Base-by-base conservation (phyloP, 2,113 vertebrate species). In the Macquaria ambigua region DNA sequence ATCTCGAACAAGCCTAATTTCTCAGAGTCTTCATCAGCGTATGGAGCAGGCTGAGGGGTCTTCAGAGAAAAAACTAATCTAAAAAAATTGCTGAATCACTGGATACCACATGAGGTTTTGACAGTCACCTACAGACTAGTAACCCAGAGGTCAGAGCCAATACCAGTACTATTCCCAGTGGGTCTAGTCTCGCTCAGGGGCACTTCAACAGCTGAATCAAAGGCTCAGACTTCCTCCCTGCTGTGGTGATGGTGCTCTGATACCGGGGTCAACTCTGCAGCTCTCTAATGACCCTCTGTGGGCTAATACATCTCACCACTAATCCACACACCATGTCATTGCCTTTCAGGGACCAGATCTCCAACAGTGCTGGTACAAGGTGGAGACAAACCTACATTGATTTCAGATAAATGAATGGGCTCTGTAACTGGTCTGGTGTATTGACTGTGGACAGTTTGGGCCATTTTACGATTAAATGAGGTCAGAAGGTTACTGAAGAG, bases 401-500 rank as follows among this genome's bases (percentile, higher is more conserved):
- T 80, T 89, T 72, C 14, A 50, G 71, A 70, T 76, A 34, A 71
- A 50, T 56, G 71, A 79, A 64, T 46, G 5, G 15, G 41, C 6
- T 58, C 20, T 34, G 23, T 7, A 53, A 74, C 18, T 62, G 39
- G n/a, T 3, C 21, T 43, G 50, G 18, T 25, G 43, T 39, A 69
- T 50, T 7, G 16, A 77, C n/a, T 52, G 28, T 8, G 46, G 28
- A 46, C 8, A 23, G 21, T 53, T 39, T 41, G 16, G 2, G 39
- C 43, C 5, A 50, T 74, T 53, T 34, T n/a, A 16, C 50, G 56
- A 79, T 76, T 41, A 21, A 76, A 14, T 6, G 46, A 70, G 79
- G 79, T 82, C 79, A 70, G 20, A 28, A 58, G 71, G 64, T 75
- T 15, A 39, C 2, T 20, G 56, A 31, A 37, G 28, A 72, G 0